These are phyloP conservation scores for Mantis religiosa DNA, from an alignment of 2,888 invertebrate genomes.

Conservation along the genomic window DNA sequence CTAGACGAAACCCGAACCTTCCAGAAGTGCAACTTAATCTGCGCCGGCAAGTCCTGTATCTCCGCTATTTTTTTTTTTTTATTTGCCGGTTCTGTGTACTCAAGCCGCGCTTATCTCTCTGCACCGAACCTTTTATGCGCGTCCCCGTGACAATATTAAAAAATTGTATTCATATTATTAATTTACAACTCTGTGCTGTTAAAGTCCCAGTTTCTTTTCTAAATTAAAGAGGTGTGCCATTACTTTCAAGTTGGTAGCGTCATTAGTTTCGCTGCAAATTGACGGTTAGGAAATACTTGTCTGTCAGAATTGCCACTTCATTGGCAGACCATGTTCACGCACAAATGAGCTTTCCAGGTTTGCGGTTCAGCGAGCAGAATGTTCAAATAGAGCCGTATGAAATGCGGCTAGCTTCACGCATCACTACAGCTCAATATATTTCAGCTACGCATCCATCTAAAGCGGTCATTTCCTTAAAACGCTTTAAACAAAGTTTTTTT, in stretches of 20 bases:
- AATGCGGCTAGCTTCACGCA: neutral
- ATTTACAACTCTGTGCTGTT: no score
- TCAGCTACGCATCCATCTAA: neutral
- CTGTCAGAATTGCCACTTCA: neutral
- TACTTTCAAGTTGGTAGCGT: no score
- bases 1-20: no score
- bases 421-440: neutral
- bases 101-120: no score
- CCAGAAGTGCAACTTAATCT: no score
- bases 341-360: neutral
- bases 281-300: neutral
- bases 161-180: no score
- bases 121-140: no score
- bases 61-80: no score
- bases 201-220: no score
- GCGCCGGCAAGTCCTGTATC: no score
- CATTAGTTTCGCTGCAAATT: neutral
- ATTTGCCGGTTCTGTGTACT: no score
- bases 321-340: neutral
- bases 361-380: neutral
- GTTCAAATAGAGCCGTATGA: neutral
- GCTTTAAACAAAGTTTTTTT: neutral
- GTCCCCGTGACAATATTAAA: no score
- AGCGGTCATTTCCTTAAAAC: neutral
- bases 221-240: neutral